Percentiles rank a stretch among this genome's conserved stretches.
These are phyloP conservation scores for Tipula confusa DNA, from an alignment of 2,888 invertebrate genomes.

Conservation along the genomic window DNA sequence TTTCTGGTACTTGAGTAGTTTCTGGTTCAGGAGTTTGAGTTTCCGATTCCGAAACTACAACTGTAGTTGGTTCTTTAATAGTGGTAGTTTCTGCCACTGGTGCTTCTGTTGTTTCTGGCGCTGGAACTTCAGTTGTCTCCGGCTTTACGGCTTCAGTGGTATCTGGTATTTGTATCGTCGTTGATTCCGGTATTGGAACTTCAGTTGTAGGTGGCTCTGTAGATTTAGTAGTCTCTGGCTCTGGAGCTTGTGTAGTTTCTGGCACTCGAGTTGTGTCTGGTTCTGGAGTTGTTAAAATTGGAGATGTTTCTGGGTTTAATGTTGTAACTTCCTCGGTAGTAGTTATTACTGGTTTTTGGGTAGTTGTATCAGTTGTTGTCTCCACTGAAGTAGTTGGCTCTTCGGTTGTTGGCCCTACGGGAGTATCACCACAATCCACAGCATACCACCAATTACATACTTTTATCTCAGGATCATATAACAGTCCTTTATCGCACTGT, in stretches of 20 bases:
- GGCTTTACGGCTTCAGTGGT: too few relatives aligned
- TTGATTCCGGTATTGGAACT: too few relatives aligned
- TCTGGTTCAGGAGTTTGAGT: background rate
- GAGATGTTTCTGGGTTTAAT: background rate
- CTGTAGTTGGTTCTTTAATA: background rate
- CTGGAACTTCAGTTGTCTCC: background rate
- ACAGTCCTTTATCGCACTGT: background rate
- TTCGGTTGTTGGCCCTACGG: background rate
- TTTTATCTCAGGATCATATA: background rate
- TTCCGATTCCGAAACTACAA: background rate
- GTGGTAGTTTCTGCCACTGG: background rate
- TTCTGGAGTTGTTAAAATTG: background rate
- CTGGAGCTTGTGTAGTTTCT: background rate
- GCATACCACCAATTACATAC: background rate
- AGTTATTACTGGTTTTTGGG: too few relatives aligned
- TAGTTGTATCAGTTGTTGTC: too few relatives aligned
- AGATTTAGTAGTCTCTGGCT: background rate
- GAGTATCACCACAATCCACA: background rate
- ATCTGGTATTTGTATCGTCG: too few relatives aligned
- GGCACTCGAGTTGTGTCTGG: background rate
- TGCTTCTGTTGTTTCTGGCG: background rate
- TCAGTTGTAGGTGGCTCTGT: too few relatives aligned
- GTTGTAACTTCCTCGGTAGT: background rate
- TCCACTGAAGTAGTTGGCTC: background rate
- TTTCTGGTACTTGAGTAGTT: background rate